Evolutionary conservation across 53 echinoderm and acorn worm genomes (phyloP).

Genomic region (Patiria pectinifera): DNA sequence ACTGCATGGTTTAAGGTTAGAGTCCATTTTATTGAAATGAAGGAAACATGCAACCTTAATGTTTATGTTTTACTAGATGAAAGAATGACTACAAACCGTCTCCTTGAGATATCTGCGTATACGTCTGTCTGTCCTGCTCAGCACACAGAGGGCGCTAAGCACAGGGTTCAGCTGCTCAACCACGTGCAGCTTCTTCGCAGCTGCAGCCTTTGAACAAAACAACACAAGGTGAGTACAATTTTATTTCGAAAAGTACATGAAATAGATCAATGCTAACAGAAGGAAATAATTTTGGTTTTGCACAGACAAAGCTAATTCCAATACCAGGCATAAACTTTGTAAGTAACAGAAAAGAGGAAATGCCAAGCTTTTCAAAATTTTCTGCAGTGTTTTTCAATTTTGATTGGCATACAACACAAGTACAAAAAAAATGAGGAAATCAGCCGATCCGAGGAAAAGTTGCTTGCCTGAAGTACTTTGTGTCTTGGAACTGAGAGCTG

Average conservation of each 20-base stretch:
- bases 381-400: no score
- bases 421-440: no score
- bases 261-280: neutral
- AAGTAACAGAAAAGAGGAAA: no score
- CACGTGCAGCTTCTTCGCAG: constrained; percentile 48
- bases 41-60: neutral
- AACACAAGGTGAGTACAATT: neutral
- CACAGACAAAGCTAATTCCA: no score
- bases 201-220: constrained; percentile 48
- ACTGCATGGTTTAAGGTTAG: neutral
- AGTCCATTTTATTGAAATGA: neutral
- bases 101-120: constrained; percentile 83
- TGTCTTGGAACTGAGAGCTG: no score
- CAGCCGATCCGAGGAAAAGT: no score
- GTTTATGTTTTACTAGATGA: neutral
- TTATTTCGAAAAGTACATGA: neutral
- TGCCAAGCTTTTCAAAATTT: no score
- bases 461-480: no score
- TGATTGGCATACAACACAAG: no score
- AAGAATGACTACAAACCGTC: constrained; percentile 54
- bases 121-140: constrained; percentile 69
- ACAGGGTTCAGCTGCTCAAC: constrained; percentile 88
- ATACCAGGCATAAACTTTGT: no score
- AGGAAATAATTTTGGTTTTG: neutral
- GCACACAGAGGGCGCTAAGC: constrained; percentile 85